Evolutionary conservation across 2,888 invertebrate species (phyloP).

Genomic region (Oscheius onirici): DNA sequence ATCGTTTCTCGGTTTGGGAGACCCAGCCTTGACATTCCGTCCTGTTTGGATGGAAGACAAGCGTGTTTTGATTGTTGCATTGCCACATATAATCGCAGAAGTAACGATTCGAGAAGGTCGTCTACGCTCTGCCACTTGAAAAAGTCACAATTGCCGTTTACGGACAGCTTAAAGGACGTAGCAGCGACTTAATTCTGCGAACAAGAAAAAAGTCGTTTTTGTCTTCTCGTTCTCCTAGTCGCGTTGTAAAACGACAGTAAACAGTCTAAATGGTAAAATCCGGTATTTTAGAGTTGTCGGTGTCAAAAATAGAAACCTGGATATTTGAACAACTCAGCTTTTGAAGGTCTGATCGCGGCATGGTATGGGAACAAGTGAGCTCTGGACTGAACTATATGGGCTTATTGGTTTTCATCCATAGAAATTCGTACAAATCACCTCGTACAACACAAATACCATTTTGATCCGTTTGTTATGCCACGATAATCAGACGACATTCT

Average conservation of each 20-base stretch:
- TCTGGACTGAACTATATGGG: no score
- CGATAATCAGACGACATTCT: no score
- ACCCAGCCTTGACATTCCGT: slow-evolving; percentile 24
- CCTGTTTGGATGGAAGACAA: slow-evolving; percentile 25
- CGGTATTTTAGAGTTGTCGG: neutral
- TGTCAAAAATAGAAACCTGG: neutral
- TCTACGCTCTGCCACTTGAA: slow-evolving; percentile 17
- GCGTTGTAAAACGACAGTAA: slow-evolving; percentile 17
- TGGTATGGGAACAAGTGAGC: no score
- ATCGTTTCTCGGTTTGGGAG: neutral
- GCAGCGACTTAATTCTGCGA: slow-evolving; percentile 15
- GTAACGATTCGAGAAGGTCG: slow-evolving; percentile 15
- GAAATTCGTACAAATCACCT: no score
- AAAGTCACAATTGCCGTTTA: slow-evolving; percentile 18
- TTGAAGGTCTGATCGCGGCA: slow-evolving; percentile 10
- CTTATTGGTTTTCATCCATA: no score
- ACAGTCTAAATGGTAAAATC: slow-evolving; percentile 5
- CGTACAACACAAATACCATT: no score
- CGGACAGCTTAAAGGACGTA: neutral
- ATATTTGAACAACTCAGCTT: neutral
- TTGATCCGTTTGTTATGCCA: no score
- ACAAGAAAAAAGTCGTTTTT: slow-evolving; percentile 11
- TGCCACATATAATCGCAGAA: slow-evolving; percentile 28
- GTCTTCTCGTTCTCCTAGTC: neutral
- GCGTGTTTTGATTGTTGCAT: slow-evolving; percentile 26